Conservation (phyloP, 2,797 vertebrate genomes). For the Chloroceryle inda region DNA sequence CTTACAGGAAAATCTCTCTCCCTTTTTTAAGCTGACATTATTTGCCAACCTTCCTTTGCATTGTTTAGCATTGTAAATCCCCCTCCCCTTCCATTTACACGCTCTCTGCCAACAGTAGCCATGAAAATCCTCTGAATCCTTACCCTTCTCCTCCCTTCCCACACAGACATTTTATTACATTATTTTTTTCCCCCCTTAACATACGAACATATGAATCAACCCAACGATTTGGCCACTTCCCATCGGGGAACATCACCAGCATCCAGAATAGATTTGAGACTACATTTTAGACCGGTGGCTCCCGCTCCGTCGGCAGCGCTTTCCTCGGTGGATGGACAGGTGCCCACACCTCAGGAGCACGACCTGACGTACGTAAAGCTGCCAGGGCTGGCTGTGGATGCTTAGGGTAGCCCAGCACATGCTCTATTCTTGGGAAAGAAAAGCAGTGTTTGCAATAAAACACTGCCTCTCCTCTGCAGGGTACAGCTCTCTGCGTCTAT, state of each 20-base stretch:
- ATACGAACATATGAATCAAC: background rate
- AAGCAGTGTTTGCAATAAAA: background rate
- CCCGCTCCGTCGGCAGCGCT: fast-evolving
- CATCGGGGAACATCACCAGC: background rate
- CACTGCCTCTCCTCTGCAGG: constrained; percentile 41
- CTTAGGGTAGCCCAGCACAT: background rate
- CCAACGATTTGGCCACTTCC: background rate
- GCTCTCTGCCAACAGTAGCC: fast-evolving
- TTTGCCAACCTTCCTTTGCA: background rate
- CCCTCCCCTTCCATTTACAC: background rate
- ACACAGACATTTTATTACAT: background rate
- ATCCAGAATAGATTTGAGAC: background rate
- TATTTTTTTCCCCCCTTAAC: background rate
- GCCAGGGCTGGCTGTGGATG: background rate
- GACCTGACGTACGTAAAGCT: background rate
- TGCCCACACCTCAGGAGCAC: background rate
- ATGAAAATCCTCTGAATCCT: background rate
- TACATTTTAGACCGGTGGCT: background rate
- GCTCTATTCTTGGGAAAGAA: background rate
- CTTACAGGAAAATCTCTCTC: background rate
- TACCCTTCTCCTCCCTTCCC: background rate
- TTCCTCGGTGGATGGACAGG: background rate
- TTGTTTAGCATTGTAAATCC: background rate
- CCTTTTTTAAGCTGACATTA: background rate
- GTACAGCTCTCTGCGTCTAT: constrained; percentile 16